Evolutionary conservation across 2,888 invertebrate genomes (phyloP).

Genomic region (Caenorhabditis imperialis): DNA sequence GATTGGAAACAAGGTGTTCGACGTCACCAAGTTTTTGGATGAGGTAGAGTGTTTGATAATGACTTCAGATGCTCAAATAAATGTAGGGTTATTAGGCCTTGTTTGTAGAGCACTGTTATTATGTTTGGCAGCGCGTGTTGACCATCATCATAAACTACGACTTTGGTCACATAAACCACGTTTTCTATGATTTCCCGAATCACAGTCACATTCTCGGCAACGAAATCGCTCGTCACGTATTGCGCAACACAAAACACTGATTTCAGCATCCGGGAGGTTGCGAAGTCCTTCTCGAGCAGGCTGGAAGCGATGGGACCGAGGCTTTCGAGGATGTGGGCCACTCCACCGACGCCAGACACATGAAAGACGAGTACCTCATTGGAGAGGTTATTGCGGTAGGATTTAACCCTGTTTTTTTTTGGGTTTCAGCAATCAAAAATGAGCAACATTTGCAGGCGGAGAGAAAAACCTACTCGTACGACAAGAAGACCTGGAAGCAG

Average conservation of each 20-base stretch:
- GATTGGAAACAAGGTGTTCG: constrained; percentile 76
- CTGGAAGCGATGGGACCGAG: constrained; percentile 77
- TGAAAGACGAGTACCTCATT: constrained; percentile 75
- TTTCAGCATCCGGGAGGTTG: constrained; percentile 77
- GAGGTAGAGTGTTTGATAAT: too few species aligned
- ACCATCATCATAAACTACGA: constrained; percentile 11
- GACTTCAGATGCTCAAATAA: too few species aligned
- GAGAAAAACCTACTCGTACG: constrained; percentile 72
- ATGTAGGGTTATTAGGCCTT: too few species aligned
- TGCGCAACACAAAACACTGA: background rate
- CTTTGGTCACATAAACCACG: constrained; percentile 1
- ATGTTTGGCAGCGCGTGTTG: too few species aligned
- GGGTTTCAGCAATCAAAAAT: constrained; percentile 11
- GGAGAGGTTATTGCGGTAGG: constrained; percentile 70
- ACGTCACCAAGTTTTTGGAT: constrained; percentile 77
- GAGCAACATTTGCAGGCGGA: constrained; percentile 63
- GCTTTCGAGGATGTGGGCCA: constrained; percentile 78
- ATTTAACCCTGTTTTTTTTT: background rate
- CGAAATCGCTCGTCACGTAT: background rate
- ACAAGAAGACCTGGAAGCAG: constrained; percentile 68
- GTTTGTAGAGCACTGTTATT: too few species aligned
- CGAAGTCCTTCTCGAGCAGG: constrained; percentile 77
- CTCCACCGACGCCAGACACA: constrained; percentile 76
- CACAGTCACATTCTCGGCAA: background rate
- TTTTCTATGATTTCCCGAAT: background rate